A percentile compares a stretch with the other conserved stretches of the same genome.
Evolutionary conservation across 2,797 vertebrate genomes (phyloP).

Genomic region (Melopsittacus undulatus): DNA sequence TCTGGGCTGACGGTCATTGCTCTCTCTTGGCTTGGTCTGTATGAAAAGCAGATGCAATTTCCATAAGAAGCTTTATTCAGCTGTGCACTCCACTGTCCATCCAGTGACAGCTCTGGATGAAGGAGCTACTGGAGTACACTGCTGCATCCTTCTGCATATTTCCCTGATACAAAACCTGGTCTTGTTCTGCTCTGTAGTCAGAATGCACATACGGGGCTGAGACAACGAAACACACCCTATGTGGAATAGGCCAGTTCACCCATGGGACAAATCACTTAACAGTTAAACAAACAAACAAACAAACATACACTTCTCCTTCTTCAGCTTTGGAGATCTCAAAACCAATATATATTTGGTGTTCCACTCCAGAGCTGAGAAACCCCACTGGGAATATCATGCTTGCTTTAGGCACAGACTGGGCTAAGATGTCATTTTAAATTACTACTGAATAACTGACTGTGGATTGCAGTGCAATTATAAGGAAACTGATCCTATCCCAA

Average conservation of each 20-base stretch:
- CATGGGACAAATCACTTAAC: background rate
- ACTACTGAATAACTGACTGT: background rate
- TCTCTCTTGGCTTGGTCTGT: background rate
- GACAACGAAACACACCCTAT: background rate
- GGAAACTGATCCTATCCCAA: background rate
- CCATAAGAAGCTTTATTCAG: background rate
- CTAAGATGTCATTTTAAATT: background rate
- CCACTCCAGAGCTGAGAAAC: background rate
- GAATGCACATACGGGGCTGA: background rate
- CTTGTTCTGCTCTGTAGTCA: background rate
- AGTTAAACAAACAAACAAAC: background rate
- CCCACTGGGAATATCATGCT: background rate
- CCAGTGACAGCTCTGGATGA: background rate
- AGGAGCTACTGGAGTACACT: background rate
- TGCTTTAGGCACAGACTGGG: background rate
- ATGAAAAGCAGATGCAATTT: background rate
- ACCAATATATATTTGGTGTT: background rate
- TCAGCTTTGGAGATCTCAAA: background rate
- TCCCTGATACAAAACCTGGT: background rate
- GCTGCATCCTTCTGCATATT: background rate
- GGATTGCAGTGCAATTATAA: background rate
- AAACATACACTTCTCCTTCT: background rate
- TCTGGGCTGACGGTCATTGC: background rate
- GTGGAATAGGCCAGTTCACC: background rate
- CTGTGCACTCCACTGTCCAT: background rate